Percentiles rank a stretch among this genome's conserved stretches.
Conservation (phyloP, 2,888 invertebrate genomes). For the Tetragonisca angustula region DNA sequence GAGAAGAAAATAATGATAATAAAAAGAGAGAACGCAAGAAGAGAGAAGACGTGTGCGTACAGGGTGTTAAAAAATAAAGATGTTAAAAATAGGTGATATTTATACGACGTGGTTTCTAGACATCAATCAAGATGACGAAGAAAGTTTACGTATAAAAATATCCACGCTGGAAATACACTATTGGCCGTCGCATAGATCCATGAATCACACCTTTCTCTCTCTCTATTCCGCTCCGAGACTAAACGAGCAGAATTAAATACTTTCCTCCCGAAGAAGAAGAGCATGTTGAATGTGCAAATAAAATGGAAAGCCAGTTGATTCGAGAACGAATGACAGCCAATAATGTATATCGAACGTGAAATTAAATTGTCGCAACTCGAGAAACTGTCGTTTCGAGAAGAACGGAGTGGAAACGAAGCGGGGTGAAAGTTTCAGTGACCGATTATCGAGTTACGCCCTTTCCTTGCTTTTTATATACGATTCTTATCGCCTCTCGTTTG, state of each 20-base stretch:
- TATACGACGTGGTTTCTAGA: neutral
- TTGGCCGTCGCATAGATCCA: neutral
- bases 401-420: too few relatives aligned
- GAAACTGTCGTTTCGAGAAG: too few relatives aligned
- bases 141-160: neutral
- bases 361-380: too few relatives aligned
- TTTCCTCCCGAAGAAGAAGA: too few relatives aligned
- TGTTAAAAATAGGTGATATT: neutral
- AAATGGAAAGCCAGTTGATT: too few relatives aligned
- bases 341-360: too few relatives aligned
- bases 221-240: too few relatives aligned
- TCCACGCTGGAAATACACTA: neutral
- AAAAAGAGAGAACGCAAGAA: neutral
- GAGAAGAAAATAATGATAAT: neutral
- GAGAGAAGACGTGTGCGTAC: neutral
- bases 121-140: neutral
- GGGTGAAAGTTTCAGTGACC: neutral
- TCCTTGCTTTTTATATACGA: slow-evolving; percentile 25
- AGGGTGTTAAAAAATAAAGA: neutral
- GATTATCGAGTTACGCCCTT: slow-evolving; percentile 29
- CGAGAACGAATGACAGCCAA: too few relatives aligned
- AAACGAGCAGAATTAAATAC: too few relatives aligned
- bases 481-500: slow-evolving; percentile 49
- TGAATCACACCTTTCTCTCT: too few relatives aligned
- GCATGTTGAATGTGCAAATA: too few relatives aligned